Evolutionary conservation across 1,140 invertebrate genomes (phyloP).

Genomic region (Vollenhovia emeryi): DNA sequence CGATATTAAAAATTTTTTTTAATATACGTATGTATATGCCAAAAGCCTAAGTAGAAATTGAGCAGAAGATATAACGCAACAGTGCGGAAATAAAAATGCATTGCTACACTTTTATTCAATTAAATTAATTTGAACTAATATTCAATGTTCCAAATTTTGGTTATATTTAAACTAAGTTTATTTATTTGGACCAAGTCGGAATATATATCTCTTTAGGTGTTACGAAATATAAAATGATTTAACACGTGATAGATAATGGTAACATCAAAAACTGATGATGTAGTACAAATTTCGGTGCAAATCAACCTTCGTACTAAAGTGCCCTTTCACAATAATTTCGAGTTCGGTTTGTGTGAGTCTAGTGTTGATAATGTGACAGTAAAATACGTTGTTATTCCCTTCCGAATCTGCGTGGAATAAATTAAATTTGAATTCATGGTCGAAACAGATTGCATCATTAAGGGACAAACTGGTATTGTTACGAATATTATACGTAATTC

Average conservation of each 20-base stretch:
- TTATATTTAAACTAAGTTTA: too few relatives aligned
- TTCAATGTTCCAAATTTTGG: too few relatives aligned
- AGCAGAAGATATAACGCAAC: neutral
- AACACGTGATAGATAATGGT: neutral
- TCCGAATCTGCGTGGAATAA: neutral
- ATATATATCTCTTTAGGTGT: too few relatives aligned
- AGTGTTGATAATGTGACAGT: neutral
- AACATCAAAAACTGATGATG: neutral
- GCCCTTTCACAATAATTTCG: neutral
- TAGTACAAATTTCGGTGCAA: neutral
- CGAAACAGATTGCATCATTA: neutral
- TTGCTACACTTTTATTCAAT: neutral
- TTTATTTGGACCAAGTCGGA: neutral
- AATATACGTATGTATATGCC: neutral
- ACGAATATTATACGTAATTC: neutral
- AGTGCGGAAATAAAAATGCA: neutral
- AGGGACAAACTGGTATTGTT: neutral
- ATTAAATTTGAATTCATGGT: neutral
- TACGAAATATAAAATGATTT: conserved; percentile 14
- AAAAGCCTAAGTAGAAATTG: neutral
- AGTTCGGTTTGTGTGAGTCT: neutral
- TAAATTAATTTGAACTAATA: neutral
- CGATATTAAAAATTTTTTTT: neutral
- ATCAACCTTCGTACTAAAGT: neutral
- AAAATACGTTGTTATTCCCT: conserved; percentile 25